Evolutionary conservation across 2,797 vertebrate species (phyloP), one percentile per base, ranked within the genome.

Genomic region (Brachyalestes nurse): DNA sequence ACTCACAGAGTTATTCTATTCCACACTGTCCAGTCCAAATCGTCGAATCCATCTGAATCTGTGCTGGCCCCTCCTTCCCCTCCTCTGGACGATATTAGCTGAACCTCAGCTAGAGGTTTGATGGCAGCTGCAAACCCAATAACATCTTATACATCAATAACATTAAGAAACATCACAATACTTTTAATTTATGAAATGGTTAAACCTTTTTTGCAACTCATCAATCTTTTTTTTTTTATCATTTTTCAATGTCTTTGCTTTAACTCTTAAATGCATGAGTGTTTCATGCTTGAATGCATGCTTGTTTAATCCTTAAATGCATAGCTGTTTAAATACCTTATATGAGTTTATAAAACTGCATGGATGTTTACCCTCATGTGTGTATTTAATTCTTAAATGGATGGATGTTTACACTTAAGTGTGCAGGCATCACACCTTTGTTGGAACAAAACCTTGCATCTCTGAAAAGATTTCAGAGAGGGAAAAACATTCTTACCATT

Each of bases 21-120:
- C 84, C 84, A 86, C 34, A 86, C 84, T 1, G 84, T 86, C 84
- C 84, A 83, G 78, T 86, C 84, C 79, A 86, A 77, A 73, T 83
- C 84, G 55, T 86, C 82, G 23, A 86, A 86, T 79, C 84, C 84
- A 53, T 86, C 84, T 1, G 84, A 86, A 76, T 86, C 82, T 58
- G 79, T 83, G 77, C 77, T 86, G 82, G 84, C 82, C 45, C 84
- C 84, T 19, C 84, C 72, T 55, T 86, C 82, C 34, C 84, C 79
- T 47, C 71, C 71, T 79, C 82, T 79, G 51, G 82, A 72, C 12
- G 84, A 76, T 76, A 86, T 83, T 66, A 83, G 81, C 72, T 86
- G 82, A 60, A 86, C 77, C 16, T 86, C 79, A 79, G 84, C 75
- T 75, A 85, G 75, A 67, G 84, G 82, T 53, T 83, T 83, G 16